phyloP scores from a whole-genome alignment of 2,888 invertebrate genomes.

The Clitarchus hookeri region DNA sequence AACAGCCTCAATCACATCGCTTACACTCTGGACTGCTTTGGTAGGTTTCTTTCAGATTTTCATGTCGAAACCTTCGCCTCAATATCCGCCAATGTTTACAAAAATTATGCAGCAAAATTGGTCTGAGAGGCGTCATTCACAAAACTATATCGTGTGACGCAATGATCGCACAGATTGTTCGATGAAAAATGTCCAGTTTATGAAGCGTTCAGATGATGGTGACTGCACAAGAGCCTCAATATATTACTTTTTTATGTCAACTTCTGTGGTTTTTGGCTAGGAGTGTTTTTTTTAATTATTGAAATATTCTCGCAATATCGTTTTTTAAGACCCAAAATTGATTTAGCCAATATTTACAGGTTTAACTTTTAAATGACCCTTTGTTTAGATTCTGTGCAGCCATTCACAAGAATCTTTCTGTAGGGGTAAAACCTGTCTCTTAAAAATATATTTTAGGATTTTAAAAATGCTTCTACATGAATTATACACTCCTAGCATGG shows the following conservation, averaged over 20 bases:
- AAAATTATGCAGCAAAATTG: constrained; percentile 20
- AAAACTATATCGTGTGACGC: background rate
- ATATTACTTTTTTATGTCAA: background rate
- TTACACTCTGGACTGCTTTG: background rate
- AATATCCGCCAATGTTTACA: constrained; percentile 17
- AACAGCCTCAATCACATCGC: background rate
- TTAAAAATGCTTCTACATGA: constrained; percentile 15
- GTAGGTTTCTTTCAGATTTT: background rate
- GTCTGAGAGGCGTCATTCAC: constrained; percentile 18
- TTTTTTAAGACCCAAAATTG: background rate
- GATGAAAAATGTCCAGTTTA: constrained; percentile 24
- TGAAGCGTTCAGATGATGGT: constrained; percentile 10
- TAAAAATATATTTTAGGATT: background rate
- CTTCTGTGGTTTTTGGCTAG: constrained; percentile 1
- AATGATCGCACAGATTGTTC: background rate
- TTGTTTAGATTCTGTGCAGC: constrained; percentile 63
- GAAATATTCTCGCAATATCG: background rate
- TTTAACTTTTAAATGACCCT: constrained; percentile 21
- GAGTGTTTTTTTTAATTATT: constrained; percentile 11
- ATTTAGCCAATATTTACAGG: background rate
- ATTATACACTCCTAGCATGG: constrained; percentile 6
- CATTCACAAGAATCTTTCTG: constrained; percentile 63
- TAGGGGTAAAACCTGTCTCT: background rate
- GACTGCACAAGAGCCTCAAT: constrained; percentile 32
- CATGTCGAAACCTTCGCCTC: background rate